A percentile compares a stretch with the other conserved stretches of the same genome.
These are phyloP conservation scores for Hypolimnas misippus DNA, from an alignment of 2,888 invertebrate species.

Conservation along the genomic window DNA sequence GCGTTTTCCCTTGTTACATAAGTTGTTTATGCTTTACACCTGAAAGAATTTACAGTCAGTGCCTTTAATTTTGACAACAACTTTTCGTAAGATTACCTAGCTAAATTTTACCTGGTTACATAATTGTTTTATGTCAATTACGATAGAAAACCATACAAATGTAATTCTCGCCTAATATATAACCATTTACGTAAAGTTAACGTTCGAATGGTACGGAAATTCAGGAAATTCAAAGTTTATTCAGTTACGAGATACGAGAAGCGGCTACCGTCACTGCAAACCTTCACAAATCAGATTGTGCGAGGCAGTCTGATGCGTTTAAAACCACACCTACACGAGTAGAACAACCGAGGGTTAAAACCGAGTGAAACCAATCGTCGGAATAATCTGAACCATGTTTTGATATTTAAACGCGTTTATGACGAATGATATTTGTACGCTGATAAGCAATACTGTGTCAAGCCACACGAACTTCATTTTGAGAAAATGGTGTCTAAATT, in stretches of 20 bases:
- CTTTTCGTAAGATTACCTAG: too few relatives aligned
- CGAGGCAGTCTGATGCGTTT: slow-evolving; percentile 16
- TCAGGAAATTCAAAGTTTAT: not conserved
- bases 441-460: too few relatives aligned
- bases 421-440: too few relatives aligned
- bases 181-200: not conserved
- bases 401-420: not conserved
- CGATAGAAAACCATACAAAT: too few relatives aligned
- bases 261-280: not conserved
- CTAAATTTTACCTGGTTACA: too few relatives aligned
- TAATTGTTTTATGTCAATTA: not conserved
- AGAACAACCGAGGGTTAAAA: not conserved
- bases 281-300: slow-evolving; percentile 11
- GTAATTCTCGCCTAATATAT: not conserved
- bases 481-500: too few relatives aligned
- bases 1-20: too few relatives aligned
- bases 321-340: slow-evolving; percentile 1
- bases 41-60: too few relatives aligned
- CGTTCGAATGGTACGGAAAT: not conserved
- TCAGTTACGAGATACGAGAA: not conserved
- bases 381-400: not conserved
- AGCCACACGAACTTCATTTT: too few relatives aligned
- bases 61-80: too few relatives aligned
- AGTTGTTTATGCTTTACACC: too few relatives aligned
- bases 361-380: not conserved